Evolutionary conservation across 2,888 invertebrate genomes (phyloP).

Genomic region (Macrosoma leucophasiata): DNA sequence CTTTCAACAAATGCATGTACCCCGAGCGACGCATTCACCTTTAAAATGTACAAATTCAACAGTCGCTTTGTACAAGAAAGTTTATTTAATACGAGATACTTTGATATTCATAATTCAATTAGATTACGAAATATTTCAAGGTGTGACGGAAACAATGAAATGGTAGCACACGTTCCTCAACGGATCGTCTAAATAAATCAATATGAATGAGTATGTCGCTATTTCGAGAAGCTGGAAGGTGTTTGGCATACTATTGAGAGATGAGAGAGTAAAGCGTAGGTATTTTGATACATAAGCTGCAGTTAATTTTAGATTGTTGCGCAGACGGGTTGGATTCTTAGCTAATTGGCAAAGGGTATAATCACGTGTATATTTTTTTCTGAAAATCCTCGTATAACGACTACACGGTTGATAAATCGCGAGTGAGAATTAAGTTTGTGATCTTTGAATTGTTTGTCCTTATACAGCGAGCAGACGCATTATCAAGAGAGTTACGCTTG

Average conservation of each 20-base stretch:
- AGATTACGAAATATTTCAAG: too few relatives aligned
- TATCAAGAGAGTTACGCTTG: too few relatives aligned
- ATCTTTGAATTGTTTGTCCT: constrained; percentile 23
- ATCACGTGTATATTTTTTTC: constrained; percentile 50
- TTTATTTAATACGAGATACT: too few relatives aligned
- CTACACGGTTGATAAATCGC: too few relatives aligned
- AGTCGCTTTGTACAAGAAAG: too few relatives aligned
- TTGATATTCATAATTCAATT: too few relatives aligned
- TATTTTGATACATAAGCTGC: constrained; percentile 76
- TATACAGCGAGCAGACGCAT: constrained; percentile 8
- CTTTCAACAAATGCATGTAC: constrained; percentile 33
- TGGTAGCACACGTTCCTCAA: constrained; percentile 32
- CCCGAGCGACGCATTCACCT: constrained; percentile 32
- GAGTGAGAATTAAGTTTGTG: constrained; percentile 5
- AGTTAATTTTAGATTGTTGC: constrained; percentile 75
- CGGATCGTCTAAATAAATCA: constrained; percentile 54
- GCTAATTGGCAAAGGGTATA: constrained; percentile 72
- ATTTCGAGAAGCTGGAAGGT: constrained; percentile 73
- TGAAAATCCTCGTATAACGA: constrained; percentile 14
- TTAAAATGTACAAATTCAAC: too few relatives aligned
- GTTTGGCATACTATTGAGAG: constrained; percentile 75
- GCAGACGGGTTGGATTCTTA: constrained; percentile 73
- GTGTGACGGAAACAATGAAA: constrained; percentile 31
- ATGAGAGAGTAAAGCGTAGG: constrained; percentile 71
- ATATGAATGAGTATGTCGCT: constrained; percentile 57